Percentiles rank a stretch among this genome's conserved stretches.
phyloP scores from a whole-genome alignment of 2,888 invertebrate genomes.

The Galerucella nymphaeae region DNA sequence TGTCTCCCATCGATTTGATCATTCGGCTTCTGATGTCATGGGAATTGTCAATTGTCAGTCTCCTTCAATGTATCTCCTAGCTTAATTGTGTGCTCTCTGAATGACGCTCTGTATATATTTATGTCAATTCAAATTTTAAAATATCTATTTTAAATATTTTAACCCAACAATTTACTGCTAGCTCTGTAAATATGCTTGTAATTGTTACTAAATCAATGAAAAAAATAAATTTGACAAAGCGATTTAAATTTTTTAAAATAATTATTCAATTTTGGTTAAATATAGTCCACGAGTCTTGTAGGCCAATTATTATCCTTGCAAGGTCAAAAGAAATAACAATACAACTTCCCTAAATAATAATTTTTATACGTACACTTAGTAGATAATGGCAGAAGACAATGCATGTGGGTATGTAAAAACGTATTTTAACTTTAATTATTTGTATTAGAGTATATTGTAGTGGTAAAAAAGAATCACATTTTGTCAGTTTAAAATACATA shows the following conservation, averaged over 20 bases:
- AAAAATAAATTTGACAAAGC: conserved; percentile 7
- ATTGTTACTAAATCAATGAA: background rate
- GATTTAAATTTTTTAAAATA: conserved; percentile 4
- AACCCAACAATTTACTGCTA: background rate
- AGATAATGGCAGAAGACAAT: conserved; percentile 14
- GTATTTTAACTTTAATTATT: conserved; percentile 1
- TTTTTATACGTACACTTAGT: conserved; percentile 19
- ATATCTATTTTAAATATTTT: background rate
- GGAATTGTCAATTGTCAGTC: too few species aligned
- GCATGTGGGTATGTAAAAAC: conserved; percentile 18
- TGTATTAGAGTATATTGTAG: background rate
- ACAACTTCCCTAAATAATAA: conserved; percentile 20
- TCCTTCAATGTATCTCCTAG: too few species aligned
- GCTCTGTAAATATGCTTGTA: background rate
- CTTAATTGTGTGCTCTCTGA: background rate
- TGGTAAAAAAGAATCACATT: background rate
- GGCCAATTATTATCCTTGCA: conserved; percentile 20
- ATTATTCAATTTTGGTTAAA: conserved; percentile 10
- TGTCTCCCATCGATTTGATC: too few species aligned
- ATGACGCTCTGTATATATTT: background rate
- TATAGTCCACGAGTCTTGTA: conserved; percentile 18
- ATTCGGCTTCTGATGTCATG: too few species aligned
- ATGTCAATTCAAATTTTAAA: background rate
- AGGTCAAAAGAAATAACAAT: conserved; percentile 19
- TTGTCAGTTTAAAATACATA: background rate